These are phyloP conservation scores for Zoanthus solanderi DNA, from an alignment of 92 coral and sea anemone genomes.

Conservation along the genomic window DNA sequence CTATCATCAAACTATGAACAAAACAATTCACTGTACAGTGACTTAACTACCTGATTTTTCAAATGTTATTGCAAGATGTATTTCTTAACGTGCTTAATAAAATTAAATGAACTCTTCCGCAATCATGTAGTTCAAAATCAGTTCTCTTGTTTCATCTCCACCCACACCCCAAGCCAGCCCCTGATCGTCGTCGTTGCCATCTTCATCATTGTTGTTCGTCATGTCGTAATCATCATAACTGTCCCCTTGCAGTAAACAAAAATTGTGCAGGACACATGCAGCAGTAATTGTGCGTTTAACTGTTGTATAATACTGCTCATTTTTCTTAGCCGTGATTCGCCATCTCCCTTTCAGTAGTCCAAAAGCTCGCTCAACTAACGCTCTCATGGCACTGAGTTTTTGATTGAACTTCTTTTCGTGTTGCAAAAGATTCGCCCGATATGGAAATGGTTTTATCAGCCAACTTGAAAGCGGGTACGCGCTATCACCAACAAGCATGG, in stretches of 20 bases:
- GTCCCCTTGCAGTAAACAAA: constrained; percentile 48
- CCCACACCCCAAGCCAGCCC: constrained; percentile 27
- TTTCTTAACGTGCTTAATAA: constrained; percentile 12
- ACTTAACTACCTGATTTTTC: constrained; percentile 23
- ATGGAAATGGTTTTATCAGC: constrained; percentile 54
- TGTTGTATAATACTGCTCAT: constrained; percentile 34
- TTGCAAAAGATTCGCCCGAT: constrained; percentile 43
- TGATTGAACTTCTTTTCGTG: constrained; percentile 40
- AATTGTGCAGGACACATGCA: constrained; percentile 41
- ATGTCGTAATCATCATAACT: constrained; percentile 34
- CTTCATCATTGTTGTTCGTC: constrained; percentile 29
- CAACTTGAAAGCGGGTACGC: constrained; percentile 54
- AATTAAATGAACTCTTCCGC: constrained; percentile 40
- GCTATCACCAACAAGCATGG: constrained; percentile 69
- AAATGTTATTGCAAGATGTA: neutral
- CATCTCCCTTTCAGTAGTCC: constrained; percentile 54
- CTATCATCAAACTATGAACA: constrained; percentile 23
- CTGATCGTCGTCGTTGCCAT: constrained; percentile 35
- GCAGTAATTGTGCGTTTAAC: constrained; percentile 41
- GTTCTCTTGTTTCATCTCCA: constrained; percentile 42
- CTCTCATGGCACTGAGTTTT: constrained; percentile 34
- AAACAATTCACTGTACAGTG: constrained; percentile 31
- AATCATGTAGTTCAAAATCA: constrained; percentile 29
- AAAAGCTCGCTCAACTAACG: constrained; percentile 46
- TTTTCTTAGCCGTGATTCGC: constrained; percentile 40